A percentile compares a stretch with the other conserved stretches of the same genome.
Conservation (phyloP, 37 sponge, comb jelly and placozoan species). For the Bolinopsis microptera region DNA sequence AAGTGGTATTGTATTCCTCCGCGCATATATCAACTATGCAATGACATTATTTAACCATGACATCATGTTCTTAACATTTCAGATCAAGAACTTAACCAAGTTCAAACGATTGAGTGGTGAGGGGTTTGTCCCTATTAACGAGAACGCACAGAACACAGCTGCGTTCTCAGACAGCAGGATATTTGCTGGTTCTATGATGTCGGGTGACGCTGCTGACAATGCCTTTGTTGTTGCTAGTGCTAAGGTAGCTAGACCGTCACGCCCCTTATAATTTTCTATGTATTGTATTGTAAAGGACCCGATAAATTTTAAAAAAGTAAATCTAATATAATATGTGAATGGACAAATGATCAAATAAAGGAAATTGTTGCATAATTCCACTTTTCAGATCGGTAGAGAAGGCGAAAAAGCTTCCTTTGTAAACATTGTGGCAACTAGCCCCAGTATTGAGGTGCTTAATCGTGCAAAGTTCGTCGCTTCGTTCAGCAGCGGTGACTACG, state of each 20-base stretch:
- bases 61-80: too few relatives aligned
- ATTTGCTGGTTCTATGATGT: conserved; percentile 29
- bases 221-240: neutral
- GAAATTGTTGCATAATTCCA: too few relatives aligned
- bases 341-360: too few relatives aligned
- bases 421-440: neutral
- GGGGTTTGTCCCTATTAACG: neutral
- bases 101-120: neutral
- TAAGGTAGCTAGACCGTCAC: neutral
- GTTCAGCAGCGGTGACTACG: conserved; percentile 49
- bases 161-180: conserved; percentile 2
- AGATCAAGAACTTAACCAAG: neutral
- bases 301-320: too few relatives aligned
- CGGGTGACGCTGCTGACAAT: neutral
- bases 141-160: neutral
- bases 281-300: too few relatives aligned
- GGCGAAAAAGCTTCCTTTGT: neutral
- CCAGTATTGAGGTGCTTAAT: neutral
- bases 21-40: too few relatives aligned
- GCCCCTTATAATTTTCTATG: too few relatives aligned
- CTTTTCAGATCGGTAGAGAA: conserved; percentile 57
- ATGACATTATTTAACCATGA: too few relatives aligned
- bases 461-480: conserved; percentile 29
- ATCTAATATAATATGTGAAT: too few relatives aligned
- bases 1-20: too few relatives aligned